Conservation (phyloP, 2,888 invertebrate genomes). For the Drosophila hamatofila region DNA sequence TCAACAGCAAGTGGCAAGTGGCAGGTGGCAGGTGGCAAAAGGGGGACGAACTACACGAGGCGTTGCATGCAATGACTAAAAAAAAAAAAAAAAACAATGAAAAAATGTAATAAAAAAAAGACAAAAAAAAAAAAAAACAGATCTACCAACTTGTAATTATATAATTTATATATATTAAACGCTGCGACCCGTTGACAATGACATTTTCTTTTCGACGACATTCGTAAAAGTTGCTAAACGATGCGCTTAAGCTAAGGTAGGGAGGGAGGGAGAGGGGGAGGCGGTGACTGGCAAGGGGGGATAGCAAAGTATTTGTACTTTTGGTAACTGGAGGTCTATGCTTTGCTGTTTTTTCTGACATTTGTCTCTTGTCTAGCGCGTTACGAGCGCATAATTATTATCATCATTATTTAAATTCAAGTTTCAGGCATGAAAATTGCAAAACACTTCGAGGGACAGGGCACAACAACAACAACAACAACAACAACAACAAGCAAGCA, state of each 20-base stretch:
- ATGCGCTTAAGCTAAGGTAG: neutral
- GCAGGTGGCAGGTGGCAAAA: slow-evolving; percentile 8
- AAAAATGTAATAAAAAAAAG: slow-evolving; percentile 1
- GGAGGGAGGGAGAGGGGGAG: neutral
- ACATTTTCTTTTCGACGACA: slow-evolving; percentile 51
- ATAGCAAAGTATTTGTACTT: neutral
- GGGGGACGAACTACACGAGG: slow-evolving; percentile 37
- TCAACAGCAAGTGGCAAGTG: slow-evolving; percentile 5
- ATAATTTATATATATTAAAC: slow-evolving; percentile 58
- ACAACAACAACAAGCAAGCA: neutral
- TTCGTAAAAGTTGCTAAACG: slow-evolving; percentile 50
- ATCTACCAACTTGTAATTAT: slow-evolving; percentile 42
- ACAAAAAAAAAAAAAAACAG: neutral
- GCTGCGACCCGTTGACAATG: slow-evolving; percentile 68
- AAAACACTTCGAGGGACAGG: slow-evolving; percentile 24
- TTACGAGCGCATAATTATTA: slow-evolving; percentile 41
- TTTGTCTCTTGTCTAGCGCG: slow-evolving; percentile 51
- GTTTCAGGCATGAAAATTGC: slow-evolving; percentile 51
- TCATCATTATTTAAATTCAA: slow-evolving; percentile 52
- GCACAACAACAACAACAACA: slow-evolving; percentile 9
- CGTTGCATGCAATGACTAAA: slow-evolving; percentile 42
- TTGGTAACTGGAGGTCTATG: slow-evolving; percentile 38
- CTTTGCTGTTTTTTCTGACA: slow-evolving; percentile 40
- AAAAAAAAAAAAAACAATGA: slow-evolving; percentile 6
- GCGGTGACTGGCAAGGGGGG: neutral